These are phyloP conservation scores for Brachypalpus laphriformis DNA, from an alignment of 2,888 invertebrate species.

Conservation along the genomic window DNA sequence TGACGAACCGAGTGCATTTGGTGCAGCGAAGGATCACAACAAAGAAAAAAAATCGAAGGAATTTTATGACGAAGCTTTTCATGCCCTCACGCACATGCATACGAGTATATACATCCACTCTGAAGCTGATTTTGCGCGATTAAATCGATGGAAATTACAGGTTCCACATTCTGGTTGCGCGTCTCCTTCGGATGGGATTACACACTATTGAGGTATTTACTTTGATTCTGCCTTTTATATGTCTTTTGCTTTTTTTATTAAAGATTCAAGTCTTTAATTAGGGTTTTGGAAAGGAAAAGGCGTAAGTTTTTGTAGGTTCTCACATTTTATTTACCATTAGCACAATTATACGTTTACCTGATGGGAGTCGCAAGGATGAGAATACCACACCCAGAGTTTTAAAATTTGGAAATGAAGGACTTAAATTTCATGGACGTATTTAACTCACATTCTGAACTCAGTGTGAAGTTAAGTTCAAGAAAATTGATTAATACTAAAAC, in stretches of 20 bases:
- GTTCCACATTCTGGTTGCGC: slow-evolving; percentile 28
- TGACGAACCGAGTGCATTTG: slow-evolving; percentile 36
- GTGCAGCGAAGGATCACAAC: slow-evolving; percentile 21
- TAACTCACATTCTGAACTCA: no score
- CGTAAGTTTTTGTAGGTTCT: slow-evolving; percentile 17
- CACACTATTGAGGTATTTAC: slow-evolving; percentile 9
- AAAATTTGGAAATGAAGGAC: neutral
- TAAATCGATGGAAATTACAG: slow-evolving; percentile 50
- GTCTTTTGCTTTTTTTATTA: neutral
- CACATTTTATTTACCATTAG: slow-evolving; percentile 29
- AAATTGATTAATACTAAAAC: no score
- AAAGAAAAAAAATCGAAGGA: neutral
- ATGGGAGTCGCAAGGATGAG: neutral
- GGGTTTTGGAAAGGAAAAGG: neutral
- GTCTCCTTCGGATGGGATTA: slow-evolving; percentile 7
- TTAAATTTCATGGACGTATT: neutral
- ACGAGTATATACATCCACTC: neutral
- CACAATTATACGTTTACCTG: slow-evolving; percentile 9
- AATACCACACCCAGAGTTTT: neutral
- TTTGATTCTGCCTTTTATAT: neutral
- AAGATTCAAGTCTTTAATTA: slow-evolving; percentile 19
- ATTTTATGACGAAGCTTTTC: slow-evolving; percentile 30
- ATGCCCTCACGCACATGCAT: neutral
- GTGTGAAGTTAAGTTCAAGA: no score
- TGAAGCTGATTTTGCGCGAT: slow-evolving; percentile 8